A percentile compares a stretch with the other conserved stretches of the same genome.
Evolutionary conservation across 1,140 invertebrate genomes (phyloP).

Genomic region (Macrosteles quadrilineatus): DNA sequence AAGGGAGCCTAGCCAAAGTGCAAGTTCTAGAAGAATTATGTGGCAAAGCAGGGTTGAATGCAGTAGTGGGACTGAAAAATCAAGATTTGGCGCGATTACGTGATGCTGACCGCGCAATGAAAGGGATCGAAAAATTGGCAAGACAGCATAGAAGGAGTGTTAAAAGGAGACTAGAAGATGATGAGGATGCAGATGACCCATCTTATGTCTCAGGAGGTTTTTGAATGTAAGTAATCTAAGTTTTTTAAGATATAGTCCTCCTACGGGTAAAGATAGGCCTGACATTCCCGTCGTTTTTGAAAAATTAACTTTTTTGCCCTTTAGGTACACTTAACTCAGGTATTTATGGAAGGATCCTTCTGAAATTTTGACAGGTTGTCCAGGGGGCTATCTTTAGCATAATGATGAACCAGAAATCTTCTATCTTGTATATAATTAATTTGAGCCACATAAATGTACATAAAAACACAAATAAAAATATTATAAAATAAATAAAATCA

Average conservation of each 20-base stretch:
- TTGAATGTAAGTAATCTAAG: background rate
- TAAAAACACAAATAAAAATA: no score
- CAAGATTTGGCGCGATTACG: background rate
- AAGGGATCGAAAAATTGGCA: background rate
- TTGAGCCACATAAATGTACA: no score
- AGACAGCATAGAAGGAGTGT: background rate
- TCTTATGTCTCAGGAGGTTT: background rate
- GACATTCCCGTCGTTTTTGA: background rate
- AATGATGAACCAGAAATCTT: no score
- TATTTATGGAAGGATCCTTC: background rate
- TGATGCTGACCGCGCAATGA: background rate
- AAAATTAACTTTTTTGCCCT: background rate
- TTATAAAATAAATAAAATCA: no score
- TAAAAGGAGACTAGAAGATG: background rate
- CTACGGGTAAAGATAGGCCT: background rate
- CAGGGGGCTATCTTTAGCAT: no score
- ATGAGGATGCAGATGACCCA: conserved; percentile 6
- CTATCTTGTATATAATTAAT: no score
- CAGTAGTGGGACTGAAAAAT: background rate
- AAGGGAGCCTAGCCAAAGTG: conserved; percentile 28
- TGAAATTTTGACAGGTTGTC: background rate
- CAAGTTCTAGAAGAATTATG: conserved; percentile 25
- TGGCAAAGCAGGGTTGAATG: background rate
- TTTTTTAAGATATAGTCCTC: background rate
- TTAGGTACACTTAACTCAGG: background rate